Conservation (phyloP, 1,140 invertebrate species). For the Leptopilina boulardi region DNA sequence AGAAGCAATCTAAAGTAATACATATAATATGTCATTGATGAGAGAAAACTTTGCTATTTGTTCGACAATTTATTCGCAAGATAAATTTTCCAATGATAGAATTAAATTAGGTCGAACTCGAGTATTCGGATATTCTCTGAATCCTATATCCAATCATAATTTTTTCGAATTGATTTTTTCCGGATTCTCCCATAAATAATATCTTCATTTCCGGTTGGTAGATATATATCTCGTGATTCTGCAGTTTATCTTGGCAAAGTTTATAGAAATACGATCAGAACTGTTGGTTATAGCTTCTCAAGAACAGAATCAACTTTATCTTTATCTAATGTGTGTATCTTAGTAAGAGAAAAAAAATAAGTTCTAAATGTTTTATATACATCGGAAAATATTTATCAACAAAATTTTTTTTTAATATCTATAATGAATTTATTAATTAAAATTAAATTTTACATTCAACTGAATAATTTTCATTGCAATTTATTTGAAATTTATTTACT, state of each 20-base stretch:
- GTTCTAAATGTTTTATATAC: not conserved
- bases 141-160: conserved; percentile 17
- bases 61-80: conserved; percentile 22
- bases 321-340: not conserved
- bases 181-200: not conserved
- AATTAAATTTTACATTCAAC: too few relatives aligned
- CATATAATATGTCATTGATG: not conserved
- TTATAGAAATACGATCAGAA: conserved; percentile 15
- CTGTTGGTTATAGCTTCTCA: not conserved
- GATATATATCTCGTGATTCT: not conserved
- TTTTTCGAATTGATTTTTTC: conserved; percentile 1
- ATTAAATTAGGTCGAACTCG: conserved; percentile 22
- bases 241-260: not conserved
- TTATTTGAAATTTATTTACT: too few relatives aligned
- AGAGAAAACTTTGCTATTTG: not conserved
- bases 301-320: conserved; percentile 2
- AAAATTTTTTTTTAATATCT: too few relatives aligned
- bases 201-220: conserved; percentile 8
- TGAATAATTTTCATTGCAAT: too few relatives aligned
- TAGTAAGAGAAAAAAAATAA: not conserved
- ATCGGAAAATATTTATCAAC: too few relatives aligned
- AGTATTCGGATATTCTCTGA: not conserved
- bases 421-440: too few relatives aligned
- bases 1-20: not conserved
- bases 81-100: not conserved